These are phyloP conservation scores for Brachypalpus laphriformis DNA, from an alignment of 2,888 invertebrate genomes.

Conservation along the genomic window DNA sequence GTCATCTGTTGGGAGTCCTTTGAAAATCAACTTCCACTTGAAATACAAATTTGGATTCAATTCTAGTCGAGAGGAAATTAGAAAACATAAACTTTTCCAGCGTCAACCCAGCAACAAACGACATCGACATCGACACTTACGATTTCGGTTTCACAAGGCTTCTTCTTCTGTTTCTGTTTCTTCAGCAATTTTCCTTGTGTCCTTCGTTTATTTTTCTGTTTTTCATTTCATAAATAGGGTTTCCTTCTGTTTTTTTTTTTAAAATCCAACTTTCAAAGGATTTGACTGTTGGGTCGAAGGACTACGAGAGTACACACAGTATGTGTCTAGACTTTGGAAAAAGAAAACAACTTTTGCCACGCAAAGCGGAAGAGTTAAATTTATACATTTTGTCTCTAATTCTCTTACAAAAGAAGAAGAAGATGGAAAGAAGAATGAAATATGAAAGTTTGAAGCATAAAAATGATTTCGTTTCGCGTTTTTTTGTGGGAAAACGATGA, in stretches of 20 bases:
- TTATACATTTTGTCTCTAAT: slow-evolving; percentile 57
- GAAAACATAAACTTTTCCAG: slow-evolving; percentile 34
- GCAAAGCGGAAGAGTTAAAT: slow-evolving; percentile 62
- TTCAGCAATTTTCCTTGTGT: background rate
- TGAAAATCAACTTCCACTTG: slow-evolving; percentile 62
- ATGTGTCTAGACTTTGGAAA: slow-evolving; percentile 59
- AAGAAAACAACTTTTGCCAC: slow-evolving; percentile 58
- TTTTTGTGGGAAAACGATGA: slow-evolving; percentile 49
- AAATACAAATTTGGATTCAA: slow-evolving; percentile 39
- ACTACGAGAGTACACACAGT: background rate
- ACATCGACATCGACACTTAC: slow-evolving; percentile 35
- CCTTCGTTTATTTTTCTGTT: background rate
- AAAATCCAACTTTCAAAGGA: slow-evolving; percentile 22
- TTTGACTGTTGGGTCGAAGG: background rate
- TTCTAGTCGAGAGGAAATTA: slow-evolving; percentile 37
- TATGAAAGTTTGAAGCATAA: slow-evolving; percentile 62
- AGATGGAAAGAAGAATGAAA: slow-evolving; percentile 38
- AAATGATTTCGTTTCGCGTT: slow-evolving; percentile 50
- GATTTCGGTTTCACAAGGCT: slow-evolving; percentile 26
- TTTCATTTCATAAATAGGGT: slow-evolving; percentile 15
- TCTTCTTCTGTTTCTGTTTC: background rate
- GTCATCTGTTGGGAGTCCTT: slow-evolving; percentile 34
- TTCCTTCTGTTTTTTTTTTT: no score
- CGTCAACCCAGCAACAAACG: background rate
- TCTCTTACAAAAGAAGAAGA: background rate